Percentiles rank a stretch among this genome's conserved stretches.
phyloP scores from a whole-genome alignment of 2,888 invertebrate species.

The Andrena praecox region DNA sequence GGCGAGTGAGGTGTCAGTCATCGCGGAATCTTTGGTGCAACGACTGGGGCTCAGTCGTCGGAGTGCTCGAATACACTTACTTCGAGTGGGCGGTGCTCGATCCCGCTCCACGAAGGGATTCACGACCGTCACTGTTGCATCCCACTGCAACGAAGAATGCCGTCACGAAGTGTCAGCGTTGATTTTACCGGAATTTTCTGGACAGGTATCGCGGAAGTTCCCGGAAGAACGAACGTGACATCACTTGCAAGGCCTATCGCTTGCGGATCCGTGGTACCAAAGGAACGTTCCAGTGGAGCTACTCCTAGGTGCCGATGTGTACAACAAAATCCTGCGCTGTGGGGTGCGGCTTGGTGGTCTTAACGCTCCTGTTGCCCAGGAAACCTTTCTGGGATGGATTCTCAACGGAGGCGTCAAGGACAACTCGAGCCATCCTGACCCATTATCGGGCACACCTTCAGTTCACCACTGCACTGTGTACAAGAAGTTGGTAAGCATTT shows the following conservation, averaged over 20 bases:
- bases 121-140: not conserved
- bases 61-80: not conserved
- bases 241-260: too few species aligned
- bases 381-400: not conserved
- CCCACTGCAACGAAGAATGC: too few species aligned
- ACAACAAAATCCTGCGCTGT: not conserved
- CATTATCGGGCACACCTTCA: accelerated
- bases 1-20: not conserved
- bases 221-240: not conserved
- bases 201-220: not conserved
- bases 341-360: not conserved
- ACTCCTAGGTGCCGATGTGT: not conserved
- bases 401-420: not conserved
- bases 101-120: not conserved
- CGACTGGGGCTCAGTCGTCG: not conserved
- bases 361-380: not conserved
- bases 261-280: not conserved
- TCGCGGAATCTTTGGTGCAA: not conserved
- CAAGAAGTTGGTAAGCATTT: not conserved
- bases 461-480: slow-evolving; percentile 2
- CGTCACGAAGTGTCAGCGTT: too few species aligned
- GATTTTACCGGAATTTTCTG: not conserved
- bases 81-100: not conserved
- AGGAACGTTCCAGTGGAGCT: not conserved
- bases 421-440: accelerated